A percentile compares a stretch with the other conserved stretches of the same genome.
Evolutionary conservation across 1,140 invertebrate genomes (phyloP).

Genomic region (Chrysomallon squamiferum): DNA sequence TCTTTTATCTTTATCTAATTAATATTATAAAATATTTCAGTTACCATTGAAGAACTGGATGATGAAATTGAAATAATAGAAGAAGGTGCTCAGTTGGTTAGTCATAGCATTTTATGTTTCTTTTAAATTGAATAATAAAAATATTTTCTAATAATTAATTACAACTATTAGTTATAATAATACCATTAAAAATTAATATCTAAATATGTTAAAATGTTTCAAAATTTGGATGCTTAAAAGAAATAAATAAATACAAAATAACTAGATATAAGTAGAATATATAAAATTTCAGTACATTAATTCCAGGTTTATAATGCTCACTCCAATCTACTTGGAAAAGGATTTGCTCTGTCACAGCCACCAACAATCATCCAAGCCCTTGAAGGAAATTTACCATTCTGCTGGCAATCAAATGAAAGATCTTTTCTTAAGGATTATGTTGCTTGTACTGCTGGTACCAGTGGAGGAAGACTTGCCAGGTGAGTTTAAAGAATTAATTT

Average conservation of each 20-base stretch:
- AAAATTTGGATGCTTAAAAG: too few relatives aligned
- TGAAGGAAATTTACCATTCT: constrained; percentile 85
- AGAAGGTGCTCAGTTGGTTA: constrained; percentile 69
- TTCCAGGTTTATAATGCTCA: constrained; percentile 77
- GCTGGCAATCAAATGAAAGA: constrained; percentile 84
- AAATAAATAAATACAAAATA: too few relatives aligned
- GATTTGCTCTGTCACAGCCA: constrained; percentile 85
- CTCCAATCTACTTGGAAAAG: constrained; percentile 81
- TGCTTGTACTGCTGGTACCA: constrained; percentile 81
- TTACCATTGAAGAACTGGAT: constrained; percentile 72
- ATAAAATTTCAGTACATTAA: too few relatives aligned
- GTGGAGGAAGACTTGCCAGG: constrained; percentile 85
- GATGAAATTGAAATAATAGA: constrained; percentile 78
- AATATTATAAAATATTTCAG: constrained; percentile 25
- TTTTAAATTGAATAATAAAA: too few relatives aligned
- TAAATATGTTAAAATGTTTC: too few relatives aligned
- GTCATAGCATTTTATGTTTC: too few relatives aligned
- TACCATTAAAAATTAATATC: too few relatives aligned
- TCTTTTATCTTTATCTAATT: too few relatives aligned
- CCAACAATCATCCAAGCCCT: constrained; percentile 88
- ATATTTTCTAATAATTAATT: too few relatives aligned
- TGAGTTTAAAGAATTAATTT: constrained; percentile 29
- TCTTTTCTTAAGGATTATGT: constrained; percentile 94
- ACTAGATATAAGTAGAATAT: too few relatives aligned
- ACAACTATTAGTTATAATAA: too few relatives aligned